Percentiles rank a stretch among this genome's conserved stretches.
phyloP scores from a whole-genome alignment of 2,888 invertebrate genomes.

The Microctonus brassicae region DNA sequence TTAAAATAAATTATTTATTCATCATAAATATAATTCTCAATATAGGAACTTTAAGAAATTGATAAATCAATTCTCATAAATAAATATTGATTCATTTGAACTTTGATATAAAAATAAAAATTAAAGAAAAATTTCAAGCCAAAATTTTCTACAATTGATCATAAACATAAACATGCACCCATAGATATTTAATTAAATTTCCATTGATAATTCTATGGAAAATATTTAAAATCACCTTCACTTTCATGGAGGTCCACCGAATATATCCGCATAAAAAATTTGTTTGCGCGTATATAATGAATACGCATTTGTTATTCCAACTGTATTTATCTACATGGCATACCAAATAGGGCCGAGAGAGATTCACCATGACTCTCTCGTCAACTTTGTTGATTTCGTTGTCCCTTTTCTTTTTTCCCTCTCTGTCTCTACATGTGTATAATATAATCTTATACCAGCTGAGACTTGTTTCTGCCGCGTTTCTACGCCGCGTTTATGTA shows the following conservation, averaged over 20 bases:
- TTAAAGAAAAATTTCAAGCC: too few species aligned
- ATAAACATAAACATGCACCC: too few species aligned
- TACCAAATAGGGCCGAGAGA: conserved; percentile 64
- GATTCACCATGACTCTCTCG: conserved; percentile 45
- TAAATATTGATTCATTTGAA: too few species aligned
- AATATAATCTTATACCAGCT: too few species aligned
- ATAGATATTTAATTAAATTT: conserved; percentile 7
- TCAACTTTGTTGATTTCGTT: conserved; percentile 3
- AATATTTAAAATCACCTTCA: conserved; percentile 22
- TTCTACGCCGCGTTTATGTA: not conserved
- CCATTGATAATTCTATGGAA: not conserved
- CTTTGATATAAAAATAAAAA: too few species aligned
- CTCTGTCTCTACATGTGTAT: conserved; percentile 49
- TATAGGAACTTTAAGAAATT: too few species aligned
- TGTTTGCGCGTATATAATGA: conserved; percentile 49
- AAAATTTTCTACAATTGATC: too few species aligned
- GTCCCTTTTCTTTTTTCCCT: conserved; percentile 11
- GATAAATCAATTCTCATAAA: too few species aligned
- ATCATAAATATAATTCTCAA: too few species aligned
- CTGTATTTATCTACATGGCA: conserved; percentile 67
- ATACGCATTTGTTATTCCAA: conserved; percentile 49
- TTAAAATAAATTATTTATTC: too few species aligned
- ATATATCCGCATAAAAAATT: conserved; percentile 44
- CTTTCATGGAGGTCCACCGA: conserved; percentile 33
- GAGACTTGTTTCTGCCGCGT: not conserved